Base-by-base conservation (phyloP, 2,113 vertebrate species). In the Muscicapa adusta region DNA sequence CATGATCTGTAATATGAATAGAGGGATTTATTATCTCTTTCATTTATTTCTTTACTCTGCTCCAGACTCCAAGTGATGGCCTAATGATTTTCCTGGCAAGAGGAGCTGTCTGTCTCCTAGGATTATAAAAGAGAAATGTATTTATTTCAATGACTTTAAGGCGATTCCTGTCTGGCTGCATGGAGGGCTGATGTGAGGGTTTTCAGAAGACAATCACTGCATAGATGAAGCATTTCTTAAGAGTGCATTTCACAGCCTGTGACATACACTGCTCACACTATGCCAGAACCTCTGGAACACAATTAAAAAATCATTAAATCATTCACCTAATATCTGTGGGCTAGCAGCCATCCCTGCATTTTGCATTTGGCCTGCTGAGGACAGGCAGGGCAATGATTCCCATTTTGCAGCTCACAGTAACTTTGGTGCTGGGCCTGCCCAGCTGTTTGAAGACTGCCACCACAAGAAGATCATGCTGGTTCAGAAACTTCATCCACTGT, bases 1-100 rank as follows among this genome's bases (percentile, higher is more conserved):
- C 25, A 38, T 74, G 50, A 72, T 53, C 45, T 70, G n/a, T 47
- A 80, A 66, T 73, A 74, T 38, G 45, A 93, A 88, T 80, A 82
- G 33, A 76, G 51, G 29, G 33, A 86, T 90, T 92, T 88, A 90
- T 86, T 82, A 73, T 63, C 42, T 58, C 60, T 90, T 82, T 77
- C 14, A 71, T 91, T 86, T 93, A 61, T 63, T 93, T 24, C 48
- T 92, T 75, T 67, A 48, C 11, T 73, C 67, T 77, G 10, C 14
- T 94, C 18, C 80, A 92, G 61, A 60, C 48, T 77, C 70, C 57
- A 81, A 40, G 25, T 65, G 66, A 75, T 29, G 19, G 22, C 19
- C 56, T 93, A 74, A 78, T 81, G 68, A 65, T 61, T 54, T 20
- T 91, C 57, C 43, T 92, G 84, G 68, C 57, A 84, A 89, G 72